Evolutionary conservation across 64 coral and sea anemone genomes (phyloP), one percentile per base, ranked within the genome.

Genomic region (Porites lutea): DNA sequence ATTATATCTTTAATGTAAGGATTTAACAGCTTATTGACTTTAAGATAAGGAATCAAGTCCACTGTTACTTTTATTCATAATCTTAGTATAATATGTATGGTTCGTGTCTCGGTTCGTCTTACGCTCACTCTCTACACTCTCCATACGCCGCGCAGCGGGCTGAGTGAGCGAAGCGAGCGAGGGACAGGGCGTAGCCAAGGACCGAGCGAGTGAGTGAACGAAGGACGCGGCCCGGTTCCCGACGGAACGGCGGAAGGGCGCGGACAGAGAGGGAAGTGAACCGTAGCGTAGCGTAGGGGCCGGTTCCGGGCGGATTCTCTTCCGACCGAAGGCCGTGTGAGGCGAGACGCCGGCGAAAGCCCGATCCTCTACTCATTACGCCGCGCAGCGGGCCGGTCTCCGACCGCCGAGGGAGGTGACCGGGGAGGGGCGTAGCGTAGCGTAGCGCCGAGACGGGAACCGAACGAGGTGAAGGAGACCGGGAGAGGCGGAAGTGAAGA

Each of bases 301-400:
- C 43, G 71, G 43, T 74, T n/a, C 19, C 71, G 71, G 71, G 43
- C 19, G 43, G 71, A 74, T 22, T 74, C 19, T 22, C 19, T n/a
- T 45, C 19, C 71, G 71, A 74, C 19, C 43, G 71, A 74, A 74
- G 19, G 71, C 19, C 71, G 71, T 74, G 43, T 45, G 71, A 45
- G 43, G 71, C 71, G 71, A 74, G 43, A 45, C 19, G 71, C 19
- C 71, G 71, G 71, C 43, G 71, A 74, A 74, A n/a, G 19, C 71
- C 19, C 71, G 71, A 22, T 74, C 71, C 43, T 45, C 71, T 22
- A 22, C 71, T 74, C 71, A n/a, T 74, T 74, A 74, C 71, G 71
- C 19, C 19, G 19, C 19, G 8, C 71, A 21, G 8, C 9, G 71
- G 71, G 43, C 19, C 19, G 59, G 59, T 61, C 59, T 61, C 59